Percentiles rank a stretch among this genome's conserved stretches.
phyloP scores from a whole-genome alignment of 2,888 invertebrate species.

The Anodontia alba region DNA sequence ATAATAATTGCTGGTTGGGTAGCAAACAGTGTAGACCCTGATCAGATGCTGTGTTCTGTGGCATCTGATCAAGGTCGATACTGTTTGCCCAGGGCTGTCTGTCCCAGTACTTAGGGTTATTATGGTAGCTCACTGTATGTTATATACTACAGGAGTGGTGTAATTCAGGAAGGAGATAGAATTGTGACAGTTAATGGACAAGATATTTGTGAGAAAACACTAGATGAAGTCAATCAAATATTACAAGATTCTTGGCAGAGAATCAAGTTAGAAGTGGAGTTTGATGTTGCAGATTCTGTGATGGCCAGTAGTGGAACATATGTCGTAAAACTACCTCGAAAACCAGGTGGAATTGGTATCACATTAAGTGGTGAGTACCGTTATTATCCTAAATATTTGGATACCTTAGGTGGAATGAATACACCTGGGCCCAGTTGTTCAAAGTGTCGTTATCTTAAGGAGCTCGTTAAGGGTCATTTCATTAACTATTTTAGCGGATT shows the following conservation, averaged over 20 bases:
- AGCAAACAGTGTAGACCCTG: no score
- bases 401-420: no score
- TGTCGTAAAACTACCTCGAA: conserved; percentile 92
- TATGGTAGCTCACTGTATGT: no score
- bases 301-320: conserved; percentile 96
- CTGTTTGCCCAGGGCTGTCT: background rate
- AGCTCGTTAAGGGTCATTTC: no score
- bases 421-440: no score
- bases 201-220: conserved; percentile 85
- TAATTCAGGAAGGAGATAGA: conserved; percentile 89
- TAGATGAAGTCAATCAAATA: conserved; percentile 84
- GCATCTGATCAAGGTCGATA: background rate
- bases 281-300: conserved; percentile 95
- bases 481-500: no score
- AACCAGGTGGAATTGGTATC: conserved; percentile 92
- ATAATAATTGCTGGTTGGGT: no score
- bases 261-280: conserved; percentile 93
- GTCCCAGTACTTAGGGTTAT: no score
- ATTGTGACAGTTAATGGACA: conserved; percentile 94
- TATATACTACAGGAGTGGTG: conserved; percentile 77
- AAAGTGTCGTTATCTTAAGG: no score
- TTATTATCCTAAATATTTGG: no score
- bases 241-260: conserved; percentile 85
- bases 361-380: conserved; percentile 91
- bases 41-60: no score